phyloP scores from a whole-genome alignment of 2,797 vertebrate genomes.

The Furcifer pardalis region DNA sequence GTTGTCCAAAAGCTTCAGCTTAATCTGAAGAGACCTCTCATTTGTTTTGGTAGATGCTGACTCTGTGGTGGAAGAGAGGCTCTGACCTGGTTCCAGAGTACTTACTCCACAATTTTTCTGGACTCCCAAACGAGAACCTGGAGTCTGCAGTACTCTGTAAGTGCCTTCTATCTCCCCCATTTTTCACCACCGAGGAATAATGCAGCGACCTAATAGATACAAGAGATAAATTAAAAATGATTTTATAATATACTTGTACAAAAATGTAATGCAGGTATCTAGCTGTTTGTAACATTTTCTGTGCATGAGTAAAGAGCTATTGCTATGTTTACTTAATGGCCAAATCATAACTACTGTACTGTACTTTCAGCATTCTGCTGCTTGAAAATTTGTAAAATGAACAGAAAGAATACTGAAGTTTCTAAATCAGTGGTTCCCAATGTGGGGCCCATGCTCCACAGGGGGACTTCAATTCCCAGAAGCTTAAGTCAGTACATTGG shows the following conservation, averaged over 20 bases:
- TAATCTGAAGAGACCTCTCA: constrained; percentile 78
- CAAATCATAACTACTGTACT: background rate
- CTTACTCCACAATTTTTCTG: constrained; percentile 86
- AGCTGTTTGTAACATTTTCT: background rate
- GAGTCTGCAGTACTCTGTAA: constrained; percentile 88
- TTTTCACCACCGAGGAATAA: constrained; percentile 57
- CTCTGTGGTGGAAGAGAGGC: constrained; percentile 74
- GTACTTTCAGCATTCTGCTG: background rate
- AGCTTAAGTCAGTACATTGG: too few species aligned
- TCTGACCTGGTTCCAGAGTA: constrained; percentile 89
- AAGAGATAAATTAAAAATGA: background rate
- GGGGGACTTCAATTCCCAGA: too few species aligned
- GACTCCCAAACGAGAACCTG: constrained; percentile 86
- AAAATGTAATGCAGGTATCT: background rate
- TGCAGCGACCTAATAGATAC: constrained; percentile 21
- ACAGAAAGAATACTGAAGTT: background rate
- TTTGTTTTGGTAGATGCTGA: constrained; percentile 66
- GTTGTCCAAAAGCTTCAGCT: constrained; percentile 89
- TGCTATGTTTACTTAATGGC: background rate
- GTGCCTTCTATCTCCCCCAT: constrained; percentile 97
- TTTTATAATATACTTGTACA: background rate
- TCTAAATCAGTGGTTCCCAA: too few species aligned
- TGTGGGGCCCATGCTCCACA: too few species aligned
- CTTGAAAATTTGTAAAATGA: background rate
- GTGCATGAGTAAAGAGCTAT: background rate